Conservation (phyloP, 2,888 invertebrate species). For the Diogma glabrata region DNA sequence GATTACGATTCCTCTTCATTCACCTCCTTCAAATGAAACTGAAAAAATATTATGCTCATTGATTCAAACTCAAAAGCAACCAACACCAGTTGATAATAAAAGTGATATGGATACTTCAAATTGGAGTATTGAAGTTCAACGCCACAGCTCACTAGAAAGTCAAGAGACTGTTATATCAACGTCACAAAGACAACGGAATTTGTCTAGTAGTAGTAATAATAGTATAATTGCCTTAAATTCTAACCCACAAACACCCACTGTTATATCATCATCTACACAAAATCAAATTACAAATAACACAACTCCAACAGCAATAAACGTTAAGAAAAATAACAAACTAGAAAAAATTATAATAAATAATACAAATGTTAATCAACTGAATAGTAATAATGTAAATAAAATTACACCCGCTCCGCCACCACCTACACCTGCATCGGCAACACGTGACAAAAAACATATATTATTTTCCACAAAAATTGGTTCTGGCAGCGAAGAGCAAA, state of each 20-base stretch:
- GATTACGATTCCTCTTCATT: conserved; percentile 43
- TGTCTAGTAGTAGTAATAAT: conserved; percentile 12
- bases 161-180: conserved; percentile 40
- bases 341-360: not conserved
- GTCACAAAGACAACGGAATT: conserved; percentile 19
- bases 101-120: conserved; percentile 17
- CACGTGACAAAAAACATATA: conserved; percentile 38
- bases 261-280: conserved; percentile 13
- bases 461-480: conserved; percentile 57
- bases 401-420: conserved; percentile 6
- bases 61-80: not conserved
- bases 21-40: conserved; percentile 35
- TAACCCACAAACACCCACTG: not conserved
- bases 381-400: not conserved
- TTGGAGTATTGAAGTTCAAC: conserved; percentile 33
- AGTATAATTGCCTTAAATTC: not conserved
- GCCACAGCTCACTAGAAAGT: conserved; percentile 38
- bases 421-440: conserved; percentile 14
- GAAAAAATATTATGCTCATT: not conserved
- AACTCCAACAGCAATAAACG: conserved; percentile 13
- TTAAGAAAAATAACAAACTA: not conserved
- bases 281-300: conserved; percentile 28
- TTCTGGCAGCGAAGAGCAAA: conserved; percentile 49
- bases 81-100: not conserved
- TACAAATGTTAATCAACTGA: no score